Conservation (phyloP, 2,797 vertebrate species). For the Fratercula arctica region DNA sequence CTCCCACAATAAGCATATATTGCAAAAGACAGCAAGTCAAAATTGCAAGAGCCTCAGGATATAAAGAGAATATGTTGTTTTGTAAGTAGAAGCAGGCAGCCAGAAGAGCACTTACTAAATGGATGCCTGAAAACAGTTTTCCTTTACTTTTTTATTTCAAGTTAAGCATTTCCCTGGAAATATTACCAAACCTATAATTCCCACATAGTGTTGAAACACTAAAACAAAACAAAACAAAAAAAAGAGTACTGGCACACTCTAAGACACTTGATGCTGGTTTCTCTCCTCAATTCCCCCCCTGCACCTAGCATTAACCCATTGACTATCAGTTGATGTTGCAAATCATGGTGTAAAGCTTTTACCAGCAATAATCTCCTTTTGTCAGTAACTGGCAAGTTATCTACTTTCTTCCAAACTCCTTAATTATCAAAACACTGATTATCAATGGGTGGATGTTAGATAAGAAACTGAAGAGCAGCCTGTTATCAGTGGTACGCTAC, state of each 20-base stretch:
- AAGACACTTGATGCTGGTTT: neutral
- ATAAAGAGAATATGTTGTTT: neutral
- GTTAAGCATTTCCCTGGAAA: slow-evolving; percentile 9
- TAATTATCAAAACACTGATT: neutral
- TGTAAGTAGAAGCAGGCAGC: slow-evolving; percentile 3
- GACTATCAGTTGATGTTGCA: neutral
- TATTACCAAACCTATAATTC: neutral
- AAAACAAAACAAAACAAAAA: neutral
- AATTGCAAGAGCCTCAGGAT: slow-evolving; percentile 36
- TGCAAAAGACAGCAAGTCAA: slow-evolving; percentile 18
- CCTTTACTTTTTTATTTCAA: neutral
- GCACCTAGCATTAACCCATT: neutral
- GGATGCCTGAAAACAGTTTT: slow-evolving; percentile 41
- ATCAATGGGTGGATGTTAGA: neutral
- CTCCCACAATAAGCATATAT: neutral
- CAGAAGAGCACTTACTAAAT: slow-evolving; percentile 53
- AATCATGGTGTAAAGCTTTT: neutral
- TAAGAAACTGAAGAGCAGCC: neutral
- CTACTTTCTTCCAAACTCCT: neutral
- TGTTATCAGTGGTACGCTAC: neutral
- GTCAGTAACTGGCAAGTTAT: neutral
- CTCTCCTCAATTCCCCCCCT: neutral
- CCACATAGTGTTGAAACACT: neutral
- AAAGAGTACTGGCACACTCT: neutral
- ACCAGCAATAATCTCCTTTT: neutral